Evolutionary conservation across 2,113 vertebrate genomes (phyloP).

Genomic region (Neodontobutis hainanensis): DNA sequence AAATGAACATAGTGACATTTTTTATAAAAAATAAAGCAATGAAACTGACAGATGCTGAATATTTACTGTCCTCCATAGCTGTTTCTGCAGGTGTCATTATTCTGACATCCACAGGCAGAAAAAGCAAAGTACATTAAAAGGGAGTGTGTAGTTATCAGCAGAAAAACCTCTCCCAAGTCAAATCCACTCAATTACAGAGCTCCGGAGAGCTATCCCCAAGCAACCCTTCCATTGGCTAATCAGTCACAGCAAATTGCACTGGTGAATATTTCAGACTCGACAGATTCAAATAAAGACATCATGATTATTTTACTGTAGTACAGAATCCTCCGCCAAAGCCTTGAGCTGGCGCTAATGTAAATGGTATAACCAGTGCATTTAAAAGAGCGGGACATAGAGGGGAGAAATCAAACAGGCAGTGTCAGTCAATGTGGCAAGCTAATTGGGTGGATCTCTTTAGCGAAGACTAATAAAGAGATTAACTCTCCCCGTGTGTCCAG

Average conservation of each 20-base stretch:
- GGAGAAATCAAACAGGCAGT: conserved; percentile 55
- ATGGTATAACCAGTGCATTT: conserved; percentile 35
- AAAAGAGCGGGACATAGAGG: conserved; percentile 10
- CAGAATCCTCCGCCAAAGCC: conserved; percentile 15
- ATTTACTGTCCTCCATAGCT: conserved; percentile 45
- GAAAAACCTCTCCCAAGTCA: conserved; percentile 55
- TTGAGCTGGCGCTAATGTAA: conserved; percentile 43
- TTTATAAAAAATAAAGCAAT: conserved; percentile 14
- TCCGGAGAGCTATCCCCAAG: conserved; percentile 65
- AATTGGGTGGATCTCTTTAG: conserved; percentile 76
- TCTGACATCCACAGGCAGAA: conserved; percentile 44
- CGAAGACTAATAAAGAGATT: conserved; percentile 74
- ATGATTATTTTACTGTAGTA: conserved; percentile 59
- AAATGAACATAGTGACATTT: not conserved
- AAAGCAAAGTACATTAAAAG: conserved; percentile 53
- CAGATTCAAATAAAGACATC: conserved; percentile 70
- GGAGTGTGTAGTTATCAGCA: conserved; percentile 60
- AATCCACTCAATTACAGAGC: conserved; percentile 68
- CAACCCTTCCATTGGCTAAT: conserved; percentile 63
- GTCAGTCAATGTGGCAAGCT: conserved; percentile 66
- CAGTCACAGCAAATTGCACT: conserved; percentile 63
- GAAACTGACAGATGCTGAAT: conserved; percentile 6
- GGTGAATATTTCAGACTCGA: conserved; percentile 67
- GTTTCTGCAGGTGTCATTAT: conserved; percentile 39
- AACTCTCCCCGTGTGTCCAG: conserved; percentile 66